Conservation (phyloP, 2,888 invertebrate genomes). For the Ormyrus labotus region DNA sequence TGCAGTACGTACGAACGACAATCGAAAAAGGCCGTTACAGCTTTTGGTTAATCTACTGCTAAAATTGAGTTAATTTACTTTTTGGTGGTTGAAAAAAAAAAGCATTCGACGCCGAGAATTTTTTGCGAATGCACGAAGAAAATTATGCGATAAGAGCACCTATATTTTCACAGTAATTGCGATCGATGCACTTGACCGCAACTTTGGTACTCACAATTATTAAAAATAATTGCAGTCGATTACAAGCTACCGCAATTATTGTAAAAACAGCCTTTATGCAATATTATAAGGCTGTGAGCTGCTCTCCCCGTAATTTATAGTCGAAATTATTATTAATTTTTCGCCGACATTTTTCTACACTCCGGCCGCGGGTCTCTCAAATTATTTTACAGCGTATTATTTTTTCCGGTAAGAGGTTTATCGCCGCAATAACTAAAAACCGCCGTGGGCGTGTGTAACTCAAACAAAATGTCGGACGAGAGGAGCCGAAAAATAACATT, state of each 20-base stretch:
- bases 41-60: no score
- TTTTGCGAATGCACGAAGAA: not conserved
- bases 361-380: not conserved
- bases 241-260: constrained; percentile 23
- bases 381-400: constrained; percentile 1
- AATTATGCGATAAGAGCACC: constrained; percentile 39
- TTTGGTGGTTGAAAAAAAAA: no score
- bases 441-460: not conserved
- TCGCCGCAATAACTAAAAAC: not conserved
- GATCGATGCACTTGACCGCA: constrained; percentile 28
- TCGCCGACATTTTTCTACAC: not conserved
- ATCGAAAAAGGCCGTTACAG: no score
- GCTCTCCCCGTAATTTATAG: constrained; percentile 1
- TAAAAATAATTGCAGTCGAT: constrained; percentile 48
- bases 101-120: no score
- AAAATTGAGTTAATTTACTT: no score
- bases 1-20: no score
- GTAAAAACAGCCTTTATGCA: constrained; percentile 30
- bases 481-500: not conserved
- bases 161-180: constrained; percentile 24
- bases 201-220: constrained; percentile 35
- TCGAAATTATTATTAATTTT: constrained; percentile 38
- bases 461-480: not conserved
- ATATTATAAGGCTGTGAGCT: constrained; percentile 15
- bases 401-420: constrained; percentile 18